These are phyloP conservation scores for Desmodus rotundus DNA, from an alignment of 2,113 vertebrate species.

Conservation along the genomic window DNA sequence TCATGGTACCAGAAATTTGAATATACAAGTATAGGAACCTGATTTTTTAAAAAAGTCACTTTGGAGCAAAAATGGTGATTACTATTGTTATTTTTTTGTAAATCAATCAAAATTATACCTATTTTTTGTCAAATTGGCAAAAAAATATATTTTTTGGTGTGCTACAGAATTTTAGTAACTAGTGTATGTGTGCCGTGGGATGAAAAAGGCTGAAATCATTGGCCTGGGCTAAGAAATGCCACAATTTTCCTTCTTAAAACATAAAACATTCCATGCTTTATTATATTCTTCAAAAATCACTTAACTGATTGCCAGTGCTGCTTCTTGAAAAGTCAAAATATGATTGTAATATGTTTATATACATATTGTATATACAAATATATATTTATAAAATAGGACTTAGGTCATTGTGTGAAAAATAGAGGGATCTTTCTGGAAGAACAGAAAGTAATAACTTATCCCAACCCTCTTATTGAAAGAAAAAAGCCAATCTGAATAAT, in stretches of 20 bases:
- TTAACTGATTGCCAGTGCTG: neutral
- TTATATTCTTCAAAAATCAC: neutral
- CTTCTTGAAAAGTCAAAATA: neutral
- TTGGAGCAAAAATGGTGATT: neutral
- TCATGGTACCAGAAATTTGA: neutral
- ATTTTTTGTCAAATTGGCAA: neutral
- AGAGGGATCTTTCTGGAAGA: slow-evolving; percentile 30
- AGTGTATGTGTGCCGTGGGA: neutral
- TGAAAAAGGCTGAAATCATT: neutral
- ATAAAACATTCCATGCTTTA: neutral
- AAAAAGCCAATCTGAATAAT: slow-evolving; percentile 54
- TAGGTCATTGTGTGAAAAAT: slow-evolving; percentile 42
- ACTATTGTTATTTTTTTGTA: neutral
- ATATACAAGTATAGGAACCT: neutral
- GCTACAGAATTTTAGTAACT: neutral
- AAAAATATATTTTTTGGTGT: neutral
- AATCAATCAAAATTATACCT: neutral
- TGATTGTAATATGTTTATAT: neutral
- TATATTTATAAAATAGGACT: neutral
- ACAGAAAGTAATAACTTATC: slow-evolving; percentile 50
- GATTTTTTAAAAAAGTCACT: neutral
- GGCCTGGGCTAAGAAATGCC: neutral
- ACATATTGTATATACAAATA: neutral
- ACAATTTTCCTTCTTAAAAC: neutral
- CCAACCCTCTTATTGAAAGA: slow-evolving; percentile 25